Conservation (phyloP, 2,797 vertebrate species). For the Poecilia picta region DNA sequence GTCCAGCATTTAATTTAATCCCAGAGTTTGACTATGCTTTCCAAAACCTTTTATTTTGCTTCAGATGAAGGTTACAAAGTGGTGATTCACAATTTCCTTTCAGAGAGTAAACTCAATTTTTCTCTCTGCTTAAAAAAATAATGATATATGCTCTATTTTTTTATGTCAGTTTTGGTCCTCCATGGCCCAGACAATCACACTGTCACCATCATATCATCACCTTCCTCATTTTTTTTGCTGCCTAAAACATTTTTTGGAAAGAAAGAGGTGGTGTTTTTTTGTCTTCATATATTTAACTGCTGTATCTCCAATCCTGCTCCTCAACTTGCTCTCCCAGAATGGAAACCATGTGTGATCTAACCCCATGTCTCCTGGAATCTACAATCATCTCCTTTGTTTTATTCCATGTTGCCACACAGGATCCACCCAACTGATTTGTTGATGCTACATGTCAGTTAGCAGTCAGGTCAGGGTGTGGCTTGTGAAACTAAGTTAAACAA, state of each 20-base stretch:
- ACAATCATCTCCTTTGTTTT: background rate
- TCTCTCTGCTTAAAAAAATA: too few species aligned
- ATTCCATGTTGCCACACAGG: background rate
- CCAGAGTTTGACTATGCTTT: too few species aligned
- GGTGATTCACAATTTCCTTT: background rate
- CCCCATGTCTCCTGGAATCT: background rate
- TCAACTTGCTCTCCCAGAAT: background rate
- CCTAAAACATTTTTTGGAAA: too few species aligned
- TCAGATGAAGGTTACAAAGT: too few species aligned
- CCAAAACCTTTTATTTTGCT: too few species aligned
- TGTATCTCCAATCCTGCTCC: background rate
- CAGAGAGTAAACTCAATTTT: background rate
- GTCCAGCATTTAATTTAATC: too few species aligned
- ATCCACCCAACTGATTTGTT: background rate
- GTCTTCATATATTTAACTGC: background rate
- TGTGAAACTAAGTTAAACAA: background rate
- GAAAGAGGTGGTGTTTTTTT: background rate
- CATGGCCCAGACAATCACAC: too few species aligned
- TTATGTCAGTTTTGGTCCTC: too few species aligned
- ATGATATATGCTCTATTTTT: too few species aligned
- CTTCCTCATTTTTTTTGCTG: too few species aligned
- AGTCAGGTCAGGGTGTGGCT: background rate
- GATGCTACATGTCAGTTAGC: background rate
- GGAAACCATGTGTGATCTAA: background rate
- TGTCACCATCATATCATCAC: too few species aligned